Evolutionary conservation across 1,140 invertebrate genomes (phyloP), one percentile per base, ranked within the genome.

Genomic region (Danaus plexippus): DNA sequence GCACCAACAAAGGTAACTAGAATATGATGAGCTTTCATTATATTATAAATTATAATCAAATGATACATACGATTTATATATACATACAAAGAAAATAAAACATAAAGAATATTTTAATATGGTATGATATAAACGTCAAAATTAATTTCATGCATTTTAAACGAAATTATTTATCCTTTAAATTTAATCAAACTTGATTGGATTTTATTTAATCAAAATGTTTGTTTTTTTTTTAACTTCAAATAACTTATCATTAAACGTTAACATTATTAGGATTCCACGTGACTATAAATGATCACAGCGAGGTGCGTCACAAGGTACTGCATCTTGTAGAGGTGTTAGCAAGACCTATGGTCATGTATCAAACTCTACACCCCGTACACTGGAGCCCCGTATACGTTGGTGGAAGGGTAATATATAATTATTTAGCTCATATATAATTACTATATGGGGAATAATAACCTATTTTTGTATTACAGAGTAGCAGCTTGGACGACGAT

Each of bases 331-430:
- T 97, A n/a, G 92, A 95, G 61, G 95, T 98, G 1, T 91, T 98
- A 87, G 94, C 96, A 5, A 86, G 96, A 50, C 96, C 96, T 0
- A 93, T 97, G 90, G 95, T 97, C 7, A 92, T 97, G 89, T 96
- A 96, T 77, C 94, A 95, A 83, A 92, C 92, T 41, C 91, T 94
- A 81, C 95, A 97, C 87, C 95, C 95, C 0, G 92, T 96, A 49
- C 92, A 96, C 62, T 98, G 95, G 96, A 96, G 95, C 62, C 92
- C 94, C 0, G 94, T 94, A 2, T 97, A 97, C 84, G 90, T 96
- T 44, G 95, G 95, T 61, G 94, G 95, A 52, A 93, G 94, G 81
- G 95, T 97, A 87, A 90, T 66, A 47, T 18, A 47, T 43, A 13
- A 18, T 18, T 42, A 45, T 18, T 22, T 32, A 5, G 1, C 10